These are phyloP conservation scores for Tinea pellionella DNA, from an alignment of 2,888 invertebrate species.

Conservation along the genomic window DNA sequence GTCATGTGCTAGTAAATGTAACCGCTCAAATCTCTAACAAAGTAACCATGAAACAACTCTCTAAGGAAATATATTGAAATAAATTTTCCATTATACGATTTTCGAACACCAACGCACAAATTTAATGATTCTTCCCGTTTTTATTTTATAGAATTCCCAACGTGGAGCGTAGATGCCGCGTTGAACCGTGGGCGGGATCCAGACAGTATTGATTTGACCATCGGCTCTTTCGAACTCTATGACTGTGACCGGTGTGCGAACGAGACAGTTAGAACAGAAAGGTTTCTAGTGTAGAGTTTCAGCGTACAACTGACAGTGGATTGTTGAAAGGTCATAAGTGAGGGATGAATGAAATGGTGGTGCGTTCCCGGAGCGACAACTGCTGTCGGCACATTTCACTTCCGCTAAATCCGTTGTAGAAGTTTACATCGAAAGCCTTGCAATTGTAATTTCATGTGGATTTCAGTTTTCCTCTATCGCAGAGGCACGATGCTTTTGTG, in stretches of 20 bases:
- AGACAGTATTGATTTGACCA: constrained; percentile 67
- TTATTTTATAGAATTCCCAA: constrained; percentile 65
- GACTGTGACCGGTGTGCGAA: constrained; percentile 27
- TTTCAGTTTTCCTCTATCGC: constrained; percentile 10
- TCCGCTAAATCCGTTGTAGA: constrained; percentile 61
- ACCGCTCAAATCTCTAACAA: background rate
- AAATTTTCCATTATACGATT: constrained; percentile 16
- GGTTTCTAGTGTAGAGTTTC: constrained; percentile 58
- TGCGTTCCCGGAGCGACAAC: constrained; percentile 66
- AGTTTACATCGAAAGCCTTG: constrained; percentile 17
- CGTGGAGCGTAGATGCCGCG: constrained; percentile 65
- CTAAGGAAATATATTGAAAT: constrained; percentile 11
- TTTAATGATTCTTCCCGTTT: constrained; percentile 62
- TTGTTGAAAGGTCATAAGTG: constrained; percentile 44
- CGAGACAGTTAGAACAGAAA: constrained; percentile 42
- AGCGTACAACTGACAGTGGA: constrained; percentile 41
- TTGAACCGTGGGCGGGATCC: constrained; percentile 61
- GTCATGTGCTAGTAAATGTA: constrained; percentile 36
- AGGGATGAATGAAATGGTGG: constrained; percentile 67
- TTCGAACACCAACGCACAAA: constrained; percentile 38
- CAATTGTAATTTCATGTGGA: constrained; percentile 10
- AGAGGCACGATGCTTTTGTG: background rate
- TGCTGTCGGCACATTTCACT: constrained; percentile 61
- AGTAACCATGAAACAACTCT: constrained; percentile 5
- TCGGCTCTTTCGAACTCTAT: constrained; percentile 38